Percentiles rank a stretch among this genome's conserved stretches.
Conservation (phyloP, 2,888 invertebrate species). For the Agriotes lineatus region DNA sequence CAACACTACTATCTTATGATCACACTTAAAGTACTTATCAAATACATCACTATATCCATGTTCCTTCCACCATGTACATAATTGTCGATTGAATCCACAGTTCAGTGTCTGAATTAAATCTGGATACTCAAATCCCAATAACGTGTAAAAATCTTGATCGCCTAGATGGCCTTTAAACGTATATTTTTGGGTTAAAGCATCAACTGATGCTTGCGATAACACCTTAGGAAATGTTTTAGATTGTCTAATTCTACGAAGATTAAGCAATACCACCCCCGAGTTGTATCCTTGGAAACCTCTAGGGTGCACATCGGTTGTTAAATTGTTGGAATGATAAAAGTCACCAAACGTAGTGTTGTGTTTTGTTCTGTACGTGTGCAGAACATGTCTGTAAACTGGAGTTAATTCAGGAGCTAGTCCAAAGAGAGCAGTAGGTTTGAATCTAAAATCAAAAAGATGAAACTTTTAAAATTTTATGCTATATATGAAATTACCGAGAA, state of each 20-base stretch:
- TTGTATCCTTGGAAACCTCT: slow-evolving; percentile 82
- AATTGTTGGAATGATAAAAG: slow-evolving; percentile 62
- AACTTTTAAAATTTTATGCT: too few relatives aligned
- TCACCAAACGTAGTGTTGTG: slow-evolving; percentile 73
- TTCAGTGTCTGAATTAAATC: slow-evolving; percentile 79
- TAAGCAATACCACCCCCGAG: slow-evolving; percentile 81
- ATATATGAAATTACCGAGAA: slow-evolving; percentile 64
- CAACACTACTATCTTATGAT: slow-evolving; percentile 74
- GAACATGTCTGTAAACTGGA: slow-evolving; percentile 83
- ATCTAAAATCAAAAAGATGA: slow-evolving; percentile 66
- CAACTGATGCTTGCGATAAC: slow-evolving; percentile 69
- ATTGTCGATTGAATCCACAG: slow-evolving; percentile 85
- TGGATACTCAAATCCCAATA: slow-evolving; percentile 78
- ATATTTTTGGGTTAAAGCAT: slow-evolving; percentile 72
- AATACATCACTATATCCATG: slow-evolving; percentile 81
- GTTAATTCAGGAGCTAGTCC: slow-evolving; percentile 81
- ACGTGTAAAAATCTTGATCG: slow-evolving; percentile 85
- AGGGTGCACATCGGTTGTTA: slow-evolving; percentile 54
- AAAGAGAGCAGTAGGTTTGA: slow-evolving; percentile 74
- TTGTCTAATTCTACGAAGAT: slow-evolving; percentile 75
- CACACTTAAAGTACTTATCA: slow-evolving; percentile 78
- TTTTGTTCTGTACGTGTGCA: slow-evolving; percentile 75
- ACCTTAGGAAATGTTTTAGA: slow-evolving; percentile 73
- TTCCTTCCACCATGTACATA: slow-evolving; percentile 86
- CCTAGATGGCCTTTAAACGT: slow-evolving; percentile 81